Conservation (phyloP, 2,113 vertebrate genomes). For the Pseudonaja textilis region DNA sequence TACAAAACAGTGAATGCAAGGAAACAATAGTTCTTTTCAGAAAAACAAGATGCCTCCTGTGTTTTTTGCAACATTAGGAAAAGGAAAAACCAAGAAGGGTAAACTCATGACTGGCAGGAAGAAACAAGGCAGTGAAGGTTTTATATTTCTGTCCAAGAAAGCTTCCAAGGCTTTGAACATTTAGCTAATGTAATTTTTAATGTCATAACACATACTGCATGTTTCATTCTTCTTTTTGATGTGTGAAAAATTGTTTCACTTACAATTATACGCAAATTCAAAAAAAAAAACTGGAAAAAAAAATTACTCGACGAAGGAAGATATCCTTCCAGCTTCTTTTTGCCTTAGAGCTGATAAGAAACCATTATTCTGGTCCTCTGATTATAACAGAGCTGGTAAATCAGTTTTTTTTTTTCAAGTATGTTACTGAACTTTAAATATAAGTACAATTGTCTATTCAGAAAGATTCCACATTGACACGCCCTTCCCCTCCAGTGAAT, state of each 20-base stretch:
- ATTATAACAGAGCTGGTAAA: background rate
- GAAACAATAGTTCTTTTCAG: background rate
- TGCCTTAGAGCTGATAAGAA: background rate
- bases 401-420: background rate
- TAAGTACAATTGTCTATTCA: background rate
- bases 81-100: background rate
- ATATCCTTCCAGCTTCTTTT: background rate
- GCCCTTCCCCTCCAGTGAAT: background rate
- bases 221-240: background rate
- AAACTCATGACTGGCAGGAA: background rate
- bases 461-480: background rate
- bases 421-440: background rate
- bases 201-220: constrained; percentile 15
- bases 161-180: background rate
- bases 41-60: background rate
- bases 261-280: background rate
- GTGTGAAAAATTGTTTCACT: background rate
- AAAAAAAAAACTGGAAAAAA: background rate
- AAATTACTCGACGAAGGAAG: background rate
- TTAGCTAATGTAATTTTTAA: constrained; percentile 31
- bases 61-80: background rate
- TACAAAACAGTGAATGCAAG: background rate
- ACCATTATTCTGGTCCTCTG: background rate
- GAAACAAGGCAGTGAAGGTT: background rate
- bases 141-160: background rate